These are phyloP conservation scores for Ciona savignyi DNA, from an alignment of 23 tunicate genomes.

Conservation along the genomic window DNA sequence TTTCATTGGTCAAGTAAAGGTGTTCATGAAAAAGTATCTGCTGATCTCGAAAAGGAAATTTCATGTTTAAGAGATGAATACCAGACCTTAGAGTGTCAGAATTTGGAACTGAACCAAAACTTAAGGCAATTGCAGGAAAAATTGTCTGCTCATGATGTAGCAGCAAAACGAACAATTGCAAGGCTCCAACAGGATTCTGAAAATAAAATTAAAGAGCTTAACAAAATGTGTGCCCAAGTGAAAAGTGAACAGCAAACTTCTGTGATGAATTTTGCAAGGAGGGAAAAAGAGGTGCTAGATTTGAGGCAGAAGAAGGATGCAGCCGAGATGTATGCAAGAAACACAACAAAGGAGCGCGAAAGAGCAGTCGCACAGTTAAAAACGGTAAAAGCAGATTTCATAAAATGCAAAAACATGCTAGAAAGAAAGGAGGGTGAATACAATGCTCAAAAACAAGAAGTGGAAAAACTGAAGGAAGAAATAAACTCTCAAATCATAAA, in stretches of 20 bases:
- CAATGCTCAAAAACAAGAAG: constrained; percentile 25
- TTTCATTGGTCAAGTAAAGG: not conserved
- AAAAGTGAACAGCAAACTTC: constrained; percentile 72
- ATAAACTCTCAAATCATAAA: constrained; percentile 73
- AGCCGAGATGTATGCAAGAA: constrained; percentile 46
- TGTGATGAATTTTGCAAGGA: constrained; percentile 85
- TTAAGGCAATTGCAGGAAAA: constrained; percentile 37
- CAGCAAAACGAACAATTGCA: constrained; percentile 52
- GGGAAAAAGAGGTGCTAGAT: constrained; percentile 87
- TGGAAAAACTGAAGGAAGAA: constrained; percentile 83
- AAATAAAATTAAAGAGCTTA: constrained; percentile 35
- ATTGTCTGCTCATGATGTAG: constrained; percentile 46
- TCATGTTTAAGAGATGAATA: not conserved
- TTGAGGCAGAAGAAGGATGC: constrained; percentile 40
- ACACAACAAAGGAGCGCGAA: constrained; percentile 55
- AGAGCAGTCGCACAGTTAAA: constrained; percentile 63
- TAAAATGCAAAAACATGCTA: constrained; percentile 31
- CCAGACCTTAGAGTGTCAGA: constrained; percentile 5
- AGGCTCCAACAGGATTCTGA: constrained; percentile 44
- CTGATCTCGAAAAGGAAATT: constrained; percentile 4
- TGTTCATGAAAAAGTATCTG: not conserved
- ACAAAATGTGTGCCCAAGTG: constrained; percentile 30
- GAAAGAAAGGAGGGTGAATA: constrained; percentile 52
- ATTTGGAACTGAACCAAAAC: constrained; percentile 21
- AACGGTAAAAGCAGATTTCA: constrained; percentile 37